These are phyloP conservation scores for Agelaius tricolor DNA, from an alignment of 2,113 vertebrate genomes.

Conservation along the genomic window DNA sequence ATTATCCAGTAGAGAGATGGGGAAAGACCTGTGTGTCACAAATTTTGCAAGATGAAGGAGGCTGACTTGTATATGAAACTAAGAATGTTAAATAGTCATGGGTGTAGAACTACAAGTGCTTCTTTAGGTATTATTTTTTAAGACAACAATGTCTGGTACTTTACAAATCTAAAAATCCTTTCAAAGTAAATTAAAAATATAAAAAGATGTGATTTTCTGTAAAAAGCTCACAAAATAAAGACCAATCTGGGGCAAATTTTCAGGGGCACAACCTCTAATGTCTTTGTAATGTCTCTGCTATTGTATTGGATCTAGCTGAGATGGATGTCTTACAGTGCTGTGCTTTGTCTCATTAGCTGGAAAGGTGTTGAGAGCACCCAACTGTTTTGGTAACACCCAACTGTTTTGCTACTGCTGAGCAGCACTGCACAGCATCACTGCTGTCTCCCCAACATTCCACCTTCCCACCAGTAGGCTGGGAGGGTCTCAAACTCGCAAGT, in stretches of 20 bases:
- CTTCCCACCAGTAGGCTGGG: too few relatives aligned
- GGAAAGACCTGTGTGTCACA: neutral
- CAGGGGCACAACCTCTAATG: neutral
- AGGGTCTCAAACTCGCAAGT: accelerated
- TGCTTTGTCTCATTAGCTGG: too few relatives aligned
- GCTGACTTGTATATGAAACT: neutral
- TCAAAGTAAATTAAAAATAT: neutral
- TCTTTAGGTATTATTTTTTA: neutral
- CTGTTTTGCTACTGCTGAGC: neutral
- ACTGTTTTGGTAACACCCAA: neutral
- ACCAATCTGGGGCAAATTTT: neutral
- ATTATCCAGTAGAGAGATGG: neutral
- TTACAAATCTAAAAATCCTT: neutral
- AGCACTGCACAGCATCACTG: neutral
- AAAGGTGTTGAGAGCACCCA: neutral
- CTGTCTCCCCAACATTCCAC: neutral
- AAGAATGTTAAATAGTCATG: neutral
- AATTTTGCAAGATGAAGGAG: neutral
- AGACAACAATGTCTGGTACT: neutral
- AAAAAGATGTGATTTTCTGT: neutral
- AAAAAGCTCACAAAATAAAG: neutral
- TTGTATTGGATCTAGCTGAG: neutral
- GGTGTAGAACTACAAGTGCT: neutral
- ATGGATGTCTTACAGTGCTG: neutral
- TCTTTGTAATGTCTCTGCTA: neutral